Conservation (phyloP, 1,140 invertebrate genomes). For the Drosophila ambigua region DNA sequence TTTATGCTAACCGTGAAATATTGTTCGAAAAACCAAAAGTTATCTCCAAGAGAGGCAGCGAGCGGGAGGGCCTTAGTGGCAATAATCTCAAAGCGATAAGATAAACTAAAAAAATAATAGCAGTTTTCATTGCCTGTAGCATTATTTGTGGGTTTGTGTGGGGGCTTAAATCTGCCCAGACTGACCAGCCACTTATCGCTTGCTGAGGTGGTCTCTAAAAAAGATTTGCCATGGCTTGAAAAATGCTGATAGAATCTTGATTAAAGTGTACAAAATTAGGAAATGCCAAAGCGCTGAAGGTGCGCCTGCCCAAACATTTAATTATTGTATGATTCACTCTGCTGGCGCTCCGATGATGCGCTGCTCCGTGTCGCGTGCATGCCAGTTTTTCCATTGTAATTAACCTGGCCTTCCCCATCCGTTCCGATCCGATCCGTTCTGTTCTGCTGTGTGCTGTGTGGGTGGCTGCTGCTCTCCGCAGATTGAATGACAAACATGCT, state of each 20-base stretch:
- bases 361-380: slow-evolving; percentile 20
- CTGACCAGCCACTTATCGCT: slow-evolving; percentile 44
- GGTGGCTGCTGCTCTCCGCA: slow-evolving; percentile 27
- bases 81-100: slow-evolving; percentile 52
- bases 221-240: slow-evolving; percentile 34
- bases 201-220: background rate
- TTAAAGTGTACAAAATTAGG: slow-evolving; percentile 29
- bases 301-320: slow-evolving; percentile 9
- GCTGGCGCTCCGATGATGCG: no score
- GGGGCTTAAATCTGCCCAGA: slow-evolving; percentile 17
- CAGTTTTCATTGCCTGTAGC: slow-evolving; percentile 7
- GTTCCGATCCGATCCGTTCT: no score
- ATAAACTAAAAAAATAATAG: slow-evolving; percentile 31
- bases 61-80: slow-evolving; percentile 25
- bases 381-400: background rate
- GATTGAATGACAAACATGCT: slow-evolving; percentile 53
- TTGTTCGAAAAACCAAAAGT: background rate
- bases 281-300: slow-evolving; percentile 26
- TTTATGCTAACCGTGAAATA: slow-evolving; percentile 38
- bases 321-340: slow-evolving; percentile 7
- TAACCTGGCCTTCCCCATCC: no score
- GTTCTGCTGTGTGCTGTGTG: slow-evolving; percentile 4
- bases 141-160: background rate
- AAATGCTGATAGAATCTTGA: slow-evolving; percentile 17
- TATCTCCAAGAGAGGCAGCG: slow-evolving; percentile 1